These are phyloP conservation scores for Enteromius afrohamiltoni DNA, from an alignment of 2,797 vertebrate species.

Conservation along the genomic window DNA sequence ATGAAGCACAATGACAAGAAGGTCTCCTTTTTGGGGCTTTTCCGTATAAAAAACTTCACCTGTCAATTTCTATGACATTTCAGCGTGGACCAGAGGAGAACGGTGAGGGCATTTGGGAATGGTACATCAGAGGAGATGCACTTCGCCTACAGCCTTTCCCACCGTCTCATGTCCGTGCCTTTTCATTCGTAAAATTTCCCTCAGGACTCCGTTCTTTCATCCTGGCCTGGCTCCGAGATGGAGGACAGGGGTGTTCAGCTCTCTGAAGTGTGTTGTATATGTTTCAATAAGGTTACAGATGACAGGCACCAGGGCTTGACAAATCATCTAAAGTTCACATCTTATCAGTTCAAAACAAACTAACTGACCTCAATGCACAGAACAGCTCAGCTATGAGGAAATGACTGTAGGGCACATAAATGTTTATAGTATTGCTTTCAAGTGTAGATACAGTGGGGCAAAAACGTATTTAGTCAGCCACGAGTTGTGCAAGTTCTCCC, in stretches of 20 bases:
- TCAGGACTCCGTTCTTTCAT: slow-evolving; percentile 31
- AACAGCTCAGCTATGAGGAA: not conserved
- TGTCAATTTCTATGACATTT: slow-evolving; percentile 49
- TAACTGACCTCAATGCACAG: not conserved
- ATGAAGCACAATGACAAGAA: slow-evolving; percentile 37
- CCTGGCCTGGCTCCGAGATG: slow-evolving; percentile 6
- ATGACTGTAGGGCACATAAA: not conserved
- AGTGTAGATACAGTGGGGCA: too few relatives aligned
- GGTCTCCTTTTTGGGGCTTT: slow-evolving; percentile 10
- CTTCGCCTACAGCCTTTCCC: slow-evolving; percentile 22
- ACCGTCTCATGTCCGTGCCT: slow-evolving; percentile 16
- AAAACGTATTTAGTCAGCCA: too few relatives aligned
- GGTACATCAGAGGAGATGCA: slow-evolving; percentile 17
- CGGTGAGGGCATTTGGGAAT: slow-evolving; percentile 18
- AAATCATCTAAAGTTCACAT: slow-evolving; percentile 25
- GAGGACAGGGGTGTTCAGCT: not conserved
- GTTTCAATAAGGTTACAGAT: slow-evolving; percentile 18
- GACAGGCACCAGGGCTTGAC: slow-evolving; percentile 3
- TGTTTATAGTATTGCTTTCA: not conserved
- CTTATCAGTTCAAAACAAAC: slow-evolving; percentile 5
- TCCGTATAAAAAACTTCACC: not conserved
- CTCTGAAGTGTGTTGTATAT: not conserved
- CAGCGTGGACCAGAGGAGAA: slow-evolving; percentile 1
- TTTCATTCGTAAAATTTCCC: slow-evolving; percentile 43
- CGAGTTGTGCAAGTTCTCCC: too few relatives aligned